Evolutionary conservation across 2,888 invertebrate genomes (phyloP).

Genomic region (Malachius bipustulatus): DNA sequence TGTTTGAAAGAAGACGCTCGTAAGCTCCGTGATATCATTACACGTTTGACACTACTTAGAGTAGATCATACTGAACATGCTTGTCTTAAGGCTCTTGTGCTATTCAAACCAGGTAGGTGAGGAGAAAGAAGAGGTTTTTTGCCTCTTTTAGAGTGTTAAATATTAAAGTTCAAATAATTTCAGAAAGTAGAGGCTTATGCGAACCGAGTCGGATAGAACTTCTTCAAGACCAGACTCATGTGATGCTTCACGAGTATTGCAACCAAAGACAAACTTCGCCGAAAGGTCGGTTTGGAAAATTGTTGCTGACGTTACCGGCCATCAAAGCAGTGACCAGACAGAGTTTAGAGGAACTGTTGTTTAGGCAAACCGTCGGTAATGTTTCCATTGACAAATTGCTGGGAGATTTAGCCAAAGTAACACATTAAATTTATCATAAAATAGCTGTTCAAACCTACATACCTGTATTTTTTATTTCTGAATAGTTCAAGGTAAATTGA

Average conservation of each 20-base stretch:
- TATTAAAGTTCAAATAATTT: too few relatives aligned
- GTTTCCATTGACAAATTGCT: conserved; percentile 59
- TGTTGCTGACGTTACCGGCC: conserved; percentile 61
- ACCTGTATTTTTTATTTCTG: too few relatives aligned
- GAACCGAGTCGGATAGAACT: conserved; percentile 49
- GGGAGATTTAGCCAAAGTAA: conserved; percentile 48
- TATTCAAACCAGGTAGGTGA: conserved; percentile 67
- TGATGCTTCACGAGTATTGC: conserved; percentile 64
- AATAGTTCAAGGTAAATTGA: too few relatives aligned
- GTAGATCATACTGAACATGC: conserved; percentile 77
- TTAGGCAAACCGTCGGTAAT: conserved; percentile 64
- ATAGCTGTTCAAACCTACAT: too few relatives aligned
- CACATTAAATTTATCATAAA: neutral
- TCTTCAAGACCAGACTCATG: conserved; percentile 70
- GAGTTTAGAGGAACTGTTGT: conserved; percentile 55
- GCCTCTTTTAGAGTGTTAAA: too few relatives aligned
- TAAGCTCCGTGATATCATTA: conserved; percentile 51
- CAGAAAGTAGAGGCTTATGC: conserved; percentile 51
- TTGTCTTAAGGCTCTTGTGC: conserved; percentile 68
- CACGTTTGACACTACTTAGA: conserved; percentile 50
- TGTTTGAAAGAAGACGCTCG: conserved; percentile 44
- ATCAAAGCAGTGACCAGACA: conserved; percentile 36
- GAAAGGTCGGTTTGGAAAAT: conserved; percentile 55
- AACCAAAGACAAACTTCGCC: conserved; percentile 30
- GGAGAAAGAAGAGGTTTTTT: neutral